Evolutionary conservation across 2,113 vertebrate species (phyloP).

Genomic region (Datnioides undecimradiatus): DNA sequence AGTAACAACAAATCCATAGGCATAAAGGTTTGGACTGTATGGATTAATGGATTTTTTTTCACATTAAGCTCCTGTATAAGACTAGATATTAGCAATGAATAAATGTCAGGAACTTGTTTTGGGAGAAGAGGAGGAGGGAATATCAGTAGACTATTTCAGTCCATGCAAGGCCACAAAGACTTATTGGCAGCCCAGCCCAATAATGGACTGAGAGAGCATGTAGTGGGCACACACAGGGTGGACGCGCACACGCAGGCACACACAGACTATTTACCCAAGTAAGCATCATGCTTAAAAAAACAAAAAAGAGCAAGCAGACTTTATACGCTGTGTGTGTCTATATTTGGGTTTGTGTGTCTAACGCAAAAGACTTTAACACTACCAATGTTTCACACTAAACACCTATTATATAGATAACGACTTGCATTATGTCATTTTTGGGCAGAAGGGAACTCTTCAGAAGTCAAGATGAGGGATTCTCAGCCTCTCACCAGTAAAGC

Average conservation of each 20-base stretch:
- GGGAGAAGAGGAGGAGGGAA: slow-evolving; percentile 4
- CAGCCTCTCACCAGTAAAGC: background rate
- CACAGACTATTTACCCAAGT: background rate
- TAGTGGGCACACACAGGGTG: too few relatives aligned
- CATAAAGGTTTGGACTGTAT: background rate
- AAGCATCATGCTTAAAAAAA: background rate
- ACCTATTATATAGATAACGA: background rate
- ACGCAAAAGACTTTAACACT: background rate
- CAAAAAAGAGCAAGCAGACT: background rate
- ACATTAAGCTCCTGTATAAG: background rate
- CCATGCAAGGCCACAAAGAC: slow-evolving; percentile 17
- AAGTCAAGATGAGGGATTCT: background rate
- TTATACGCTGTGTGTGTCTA: background rate
- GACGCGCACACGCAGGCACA: background rate
- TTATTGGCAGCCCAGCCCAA: slow-evolving; percentile 17
- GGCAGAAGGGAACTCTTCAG: background rate
- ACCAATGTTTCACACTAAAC: background rate
- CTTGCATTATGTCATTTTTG: background rate
- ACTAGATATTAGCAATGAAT: background rate
- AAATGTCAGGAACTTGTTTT: background rate
- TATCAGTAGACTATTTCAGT: slow-evolving; percentile 18
- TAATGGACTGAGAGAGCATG: slow-evolving; percentile 12
- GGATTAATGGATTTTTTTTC: background rate
- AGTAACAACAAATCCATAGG: background rate
- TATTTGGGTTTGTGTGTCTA: background rate